A percentile compares a stretch with the other conserved stretches of the same genome.
Evolutionary conservation across 1,140 invertebrate species (phyloP).

Genomic region (Macrotrachela quadricornifera): DNA sequence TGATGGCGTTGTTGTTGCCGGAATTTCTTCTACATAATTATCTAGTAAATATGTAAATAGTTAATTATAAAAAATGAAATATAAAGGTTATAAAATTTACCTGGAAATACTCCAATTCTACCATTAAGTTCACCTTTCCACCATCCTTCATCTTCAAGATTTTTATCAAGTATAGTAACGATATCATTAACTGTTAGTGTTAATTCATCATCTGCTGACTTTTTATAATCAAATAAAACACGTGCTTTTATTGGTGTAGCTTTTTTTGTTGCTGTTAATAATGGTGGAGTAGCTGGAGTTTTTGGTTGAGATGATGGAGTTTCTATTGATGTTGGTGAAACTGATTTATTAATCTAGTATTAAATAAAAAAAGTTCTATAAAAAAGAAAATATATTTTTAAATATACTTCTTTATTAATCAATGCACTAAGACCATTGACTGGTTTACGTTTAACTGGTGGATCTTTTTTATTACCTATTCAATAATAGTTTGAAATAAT

Average conservation of each 20-base stretch:
- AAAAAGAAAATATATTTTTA: constrained; percentile 2
- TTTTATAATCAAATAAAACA: constrained; percentile 70
- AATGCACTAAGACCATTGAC: neutral
- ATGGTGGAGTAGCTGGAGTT: no score
- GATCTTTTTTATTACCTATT: neutral
- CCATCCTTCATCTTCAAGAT: constrained; percentile 73
- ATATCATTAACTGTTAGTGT: constrained; percentile 59
- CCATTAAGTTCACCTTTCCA: constrained; percentile 81
- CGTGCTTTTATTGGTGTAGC: constrained; percentile 35
- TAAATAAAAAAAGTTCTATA: constrained; percentile 7
- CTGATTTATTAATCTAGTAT: constrained; percentile 7
- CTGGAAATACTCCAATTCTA: constrained; percentile 72
- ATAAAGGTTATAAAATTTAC: constrained; percentile 61
- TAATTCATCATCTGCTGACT: constrained; percentile 72
- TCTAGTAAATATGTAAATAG: neutral
- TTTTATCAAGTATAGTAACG: constrained; percentile 59
- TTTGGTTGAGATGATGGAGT: neutral
- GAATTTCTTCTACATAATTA: constrained; percentile 4
- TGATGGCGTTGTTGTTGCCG: neutral
- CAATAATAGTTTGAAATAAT: neutral
- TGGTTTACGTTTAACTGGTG: constrained; percentile 10
- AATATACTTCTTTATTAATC: neutral
- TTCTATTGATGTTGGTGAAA: neutral
- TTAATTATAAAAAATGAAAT: no score
- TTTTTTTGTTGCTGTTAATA: neutral